Evolutionary conservation across 1,140 invertebrate genomes (phyloP), one percentile per base, ranked within the genome.

Genomic region (Drosophila pruinosa): DNA sequence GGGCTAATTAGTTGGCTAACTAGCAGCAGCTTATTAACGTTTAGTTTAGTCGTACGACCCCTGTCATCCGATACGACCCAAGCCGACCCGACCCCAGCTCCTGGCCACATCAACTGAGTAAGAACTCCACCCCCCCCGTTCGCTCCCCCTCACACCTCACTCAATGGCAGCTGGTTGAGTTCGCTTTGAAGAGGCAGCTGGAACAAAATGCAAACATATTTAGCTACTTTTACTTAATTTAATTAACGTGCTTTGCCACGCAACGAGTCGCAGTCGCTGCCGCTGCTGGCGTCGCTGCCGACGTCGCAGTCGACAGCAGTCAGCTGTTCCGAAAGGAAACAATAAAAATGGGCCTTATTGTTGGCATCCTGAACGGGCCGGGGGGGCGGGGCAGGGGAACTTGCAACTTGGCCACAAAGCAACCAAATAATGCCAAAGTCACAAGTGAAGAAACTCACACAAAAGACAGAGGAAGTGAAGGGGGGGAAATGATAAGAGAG

Each of bases 171-270:
- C 54, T 31, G 38, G 21, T 38, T 43, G 36, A 28, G 54, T 43
- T 57, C 24, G 4, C 22, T 57, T 43, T 28, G 26, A 45, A 43
- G 54, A 41, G 54, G 54, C 54, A 36, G 34, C 19, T 14, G 15
- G 53, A 68, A 36, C 38, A 50, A 57, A 63, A 63, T 83, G 75
- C 80, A 78, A 83, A 83, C 80, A 80, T 83, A 86, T 75, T 86
- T 86, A 76, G 81, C 81, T 81, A 86, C 75, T 88, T 88, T 88
- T 89, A 89, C 72, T 88, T 88, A 88, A 88, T 88, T 88, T 82
- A 88, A 88, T 88, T 88, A 88, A 88, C 82, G 78, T 75, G 77
- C 81, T 62, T 54, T 63, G 62, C 73, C 83, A 64, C 61, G 64
- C 76, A 73, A 68, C 61, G 63, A 26, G n/a, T 38, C 21, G 36